Base-by-base conservation (phyloP, 2,113 vertebrate species). In the Spheniscus mendiculus region DNA sequence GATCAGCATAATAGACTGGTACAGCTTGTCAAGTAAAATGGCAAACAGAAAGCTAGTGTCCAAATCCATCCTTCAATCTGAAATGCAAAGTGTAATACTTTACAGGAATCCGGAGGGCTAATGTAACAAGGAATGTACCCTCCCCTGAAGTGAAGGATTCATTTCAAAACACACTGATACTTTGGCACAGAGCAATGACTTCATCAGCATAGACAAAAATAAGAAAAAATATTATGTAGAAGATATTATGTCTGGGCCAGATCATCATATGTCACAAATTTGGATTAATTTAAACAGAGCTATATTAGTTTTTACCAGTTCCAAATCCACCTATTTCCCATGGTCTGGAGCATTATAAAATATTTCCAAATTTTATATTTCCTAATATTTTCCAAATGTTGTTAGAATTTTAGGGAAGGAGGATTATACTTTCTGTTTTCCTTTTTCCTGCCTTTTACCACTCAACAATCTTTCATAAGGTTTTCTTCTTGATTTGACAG, bases 321-420 rank as follows among this genome's bases (percentile, higher is more conserved):
- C 79, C 88, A 94, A 94, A 87, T 58, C 40, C 61, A 67, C 34
- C 42, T 50, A 63, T 92, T 89, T 90, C 63, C 52, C 69, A 63
- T 45, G 55, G 42, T 83, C 80, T 92, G 32, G 63, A 90, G 70
- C 27, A 56, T 89, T 59, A 53, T 45, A 76, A 83, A 70, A 79
- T 72, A 91, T 89, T 89, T 89, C 73, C 66, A 85, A 93, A 79
- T 91, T 96, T 93, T 94, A 7, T 69, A 65, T 82, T 91, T 94
- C 72, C 32, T 94, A 95, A 94, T 87, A 82, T 79, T 96, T 96
- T 94, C 89, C 93, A 96, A 96, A 89, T 91, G 89, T 63, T 73
- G 10, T 76, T 81, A 89, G 61, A 94, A 95, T 89, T 97, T 81
- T 87, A 66, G 52, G 45, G 63, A 86, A 81, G 45, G 15, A 8